A percentile compares a stretch with the other conserved stretches of the same genome.
phyloP scores from a whole-genome alignment of 2,113 vertebrate genomes.

The Steatornis caripensis region DNA sequence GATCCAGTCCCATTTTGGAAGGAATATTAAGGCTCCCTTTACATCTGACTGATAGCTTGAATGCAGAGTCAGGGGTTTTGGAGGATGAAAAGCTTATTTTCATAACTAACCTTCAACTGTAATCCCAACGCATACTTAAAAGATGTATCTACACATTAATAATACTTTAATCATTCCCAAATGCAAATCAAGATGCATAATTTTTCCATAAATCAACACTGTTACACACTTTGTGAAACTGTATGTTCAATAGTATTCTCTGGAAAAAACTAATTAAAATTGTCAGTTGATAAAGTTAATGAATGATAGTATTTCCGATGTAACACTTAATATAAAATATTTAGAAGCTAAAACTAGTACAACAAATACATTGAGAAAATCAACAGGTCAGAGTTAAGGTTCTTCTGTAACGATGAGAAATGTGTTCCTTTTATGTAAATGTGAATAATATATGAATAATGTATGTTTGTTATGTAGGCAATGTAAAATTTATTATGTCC shows the following conservation, averaged over 20 bases:
- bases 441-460: slow-evolving; percentile 54
- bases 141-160: slow-evolving; percentile 49
- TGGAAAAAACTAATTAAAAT: slow-evolving; percentile 49
- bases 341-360: not conserved
- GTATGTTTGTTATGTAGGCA: slow-evolving; percentile 6
- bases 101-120: slow-evolving; percentile 19
- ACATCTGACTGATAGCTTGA: not conserved
- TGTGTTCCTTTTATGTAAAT: slow-evolving; percentile 39
- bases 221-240: not conserved
- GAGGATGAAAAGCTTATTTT: slow-evolving; percentile 24
- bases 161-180: slow-evolving; percentile 52
- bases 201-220: slow-evolving; percentile 51
- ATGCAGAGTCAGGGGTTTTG: not conserved
- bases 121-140: slow-evolving; percentile 34
- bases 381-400: slow-evolving; percentile 31
- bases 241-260: not conserved
- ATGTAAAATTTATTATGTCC: slow-evolving; percentile 46
- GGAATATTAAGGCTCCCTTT: not conserved
- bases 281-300: slow-evolving; percentile 13
- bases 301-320: not conserved
- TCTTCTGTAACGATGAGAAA: slow-evolving; percentile 38
- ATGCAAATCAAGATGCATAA: slow-evolving; percentile 42
- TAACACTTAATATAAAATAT: slow-evolving; percentile 15
- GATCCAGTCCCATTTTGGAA: not conserved
- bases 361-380: slow-evolving; percentile 27